Conservation (phyloP, 2,888 invertebrate species). For the Agonopterix heracliana region DNA sequence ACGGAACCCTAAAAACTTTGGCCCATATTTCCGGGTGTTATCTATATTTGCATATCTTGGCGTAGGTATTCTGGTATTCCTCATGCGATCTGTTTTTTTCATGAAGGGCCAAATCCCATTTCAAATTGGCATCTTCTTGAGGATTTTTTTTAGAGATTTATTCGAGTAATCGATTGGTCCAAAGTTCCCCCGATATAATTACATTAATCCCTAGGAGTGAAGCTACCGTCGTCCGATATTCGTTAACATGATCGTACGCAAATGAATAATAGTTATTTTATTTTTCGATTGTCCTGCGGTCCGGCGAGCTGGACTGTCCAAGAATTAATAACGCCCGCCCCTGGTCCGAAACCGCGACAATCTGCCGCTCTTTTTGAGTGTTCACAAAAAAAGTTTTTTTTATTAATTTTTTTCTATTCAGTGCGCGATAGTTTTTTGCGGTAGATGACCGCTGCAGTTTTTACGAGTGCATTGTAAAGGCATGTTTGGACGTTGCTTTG, state of each 20-base stretch:
- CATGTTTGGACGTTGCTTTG: too few relatives aligned
- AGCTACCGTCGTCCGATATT: constrained; percentile 33
- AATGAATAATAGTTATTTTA: constrained; percentile 73
- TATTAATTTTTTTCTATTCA: constrained; percentile 56
- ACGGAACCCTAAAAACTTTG: too few relatives aligned
- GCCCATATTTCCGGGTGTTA: too few relatives aligned
- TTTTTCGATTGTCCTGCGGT: constrained; percentile 69
- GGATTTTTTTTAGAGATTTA: too few relatives aligned
- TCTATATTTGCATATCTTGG: too few relatives aligned
- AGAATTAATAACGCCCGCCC: constrained; percentile 65
- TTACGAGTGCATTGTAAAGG: neutral
- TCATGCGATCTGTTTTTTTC: too few relatives aligned
- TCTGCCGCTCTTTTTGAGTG: constrained; percentile 63
- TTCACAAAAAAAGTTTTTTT: constrained; percentile 41
- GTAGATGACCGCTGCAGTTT: constrained; percentile 41
- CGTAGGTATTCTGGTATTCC: too few relatives aligned
- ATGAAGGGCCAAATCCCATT: too few relatives aligned
- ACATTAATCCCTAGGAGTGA: constrained; percentile 23
- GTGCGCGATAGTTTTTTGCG: constrained; percentile 69
- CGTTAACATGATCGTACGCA: constrained; percentile 48
- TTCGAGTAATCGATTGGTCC: too few relatives aligned
- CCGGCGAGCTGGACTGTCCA: constrained; percentile 50
- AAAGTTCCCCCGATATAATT: too few relatives aligned
- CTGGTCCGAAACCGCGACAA: constrained; percentile 61
- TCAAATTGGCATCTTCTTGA: too few relatives aligned